Percentiles rank a stretch among this genome's conserved stretches.
These are phyloP conservation scores for Leptinotarsa peninsularis DNA, from an alignment of 2,888 invertebrate genomes.

Conservation along the genomic window DNA sequence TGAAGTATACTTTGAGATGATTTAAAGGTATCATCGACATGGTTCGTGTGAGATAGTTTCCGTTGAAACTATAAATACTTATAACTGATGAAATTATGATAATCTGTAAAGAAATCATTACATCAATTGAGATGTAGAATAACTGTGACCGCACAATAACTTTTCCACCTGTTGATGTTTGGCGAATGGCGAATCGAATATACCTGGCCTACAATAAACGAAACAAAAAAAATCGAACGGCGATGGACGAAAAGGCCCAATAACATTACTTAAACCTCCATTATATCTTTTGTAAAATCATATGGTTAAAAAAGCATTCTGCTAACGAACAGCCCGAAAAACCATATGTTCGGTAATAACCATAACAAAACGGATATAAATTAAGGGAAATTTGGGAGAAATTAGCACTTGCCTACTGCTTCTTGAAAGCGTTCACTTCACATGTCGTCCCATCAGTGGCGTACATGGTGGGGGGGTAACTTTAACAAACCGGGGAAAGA, in stretches of 20 bases:
- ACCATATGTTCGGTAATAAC: slow-evolving; percentile 37
- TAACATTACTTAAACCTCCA: slow-evolving; percentile 13
- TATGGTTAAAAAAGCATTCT: slow-evolving; percentile 16
- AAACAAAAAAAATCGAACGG: not conserved
- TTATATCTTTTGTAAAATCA: slow-evolving; percentile 24
- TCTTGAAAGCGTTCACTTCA: slow-evolving; percentile 28
- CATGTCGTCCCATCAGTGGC: slow-evolving; percentile 25
- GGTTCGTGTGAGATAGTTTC: no score
- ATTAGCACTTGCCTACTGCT: slow-evolving; percentile 43
- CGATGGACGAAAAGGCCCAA: slow-evolving; percentile 6
- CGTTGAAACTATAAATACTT: no score
- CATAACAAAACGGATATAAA: slow-evolving; percentile 41
- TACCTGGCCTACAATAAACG: not conserved
- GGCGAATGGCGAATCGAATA: not conserved
- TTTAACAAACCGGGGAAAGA: no score
- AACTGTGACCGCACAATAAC: no score
- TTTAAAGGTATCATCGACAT: no score
- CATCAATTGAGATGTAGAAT: no score
- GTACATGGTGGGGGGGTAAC: not conserved
- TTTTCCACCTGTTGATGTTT: not conserved
- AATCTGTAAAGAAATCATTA: no score
- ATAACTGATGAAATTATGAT: no score
- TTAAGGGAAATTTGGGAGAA: slow-evolving; percentile 43
- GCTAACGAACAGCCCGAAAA: slow-evolving; percentile 12
- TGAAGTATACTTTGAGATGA: no score